phyloP scores from a whole-genome alignment of 2,113 vertebrate genomes.

The Typhlomys cinereus region DNA sequence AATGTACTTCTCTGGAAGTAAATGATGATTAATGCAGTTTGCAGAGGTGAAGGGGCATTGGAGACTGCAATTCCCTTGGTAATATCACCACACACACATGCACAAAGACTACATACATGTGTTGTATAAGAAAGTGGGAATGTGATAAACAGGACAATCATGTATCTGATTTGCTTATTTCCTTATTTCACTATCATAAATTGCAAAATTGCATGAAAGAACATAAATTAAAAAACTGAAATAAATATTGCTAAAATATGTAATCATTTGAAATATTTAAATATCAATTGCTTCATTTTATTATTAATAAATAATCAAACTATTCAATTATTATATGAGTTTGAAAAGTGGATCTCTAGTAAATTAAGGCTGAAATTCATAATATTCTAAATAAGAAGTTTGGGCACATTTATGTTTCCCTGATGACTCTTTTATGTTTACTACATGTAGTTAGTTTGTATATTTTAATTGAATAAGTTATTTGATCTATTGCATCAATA shows the following conservation, averaged over 20 bases:
- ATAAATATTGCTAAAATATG: background rate
- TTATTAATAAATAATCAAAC: background rate
- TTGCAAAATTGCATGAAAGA: background rate
- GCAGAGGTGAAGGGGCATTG: no score
- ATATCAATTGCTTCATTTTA: background rate
- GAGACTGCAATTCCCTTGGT: no score
- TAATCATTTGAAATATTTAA: background rate
- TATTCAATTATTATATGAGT: background rate
- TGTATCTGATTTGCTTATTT: background rate
- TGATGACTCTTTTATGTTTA: conserved; percentile 5
- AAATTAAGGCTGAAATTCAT: background rate
- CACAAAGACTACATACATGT: background rate
- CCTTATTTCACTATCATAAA: background rate
- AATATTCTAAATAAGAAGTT: background rate
- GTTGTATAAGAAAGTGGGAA: no score
- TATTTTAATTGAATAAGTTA: background rate
- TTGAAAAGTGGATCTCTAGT: background rate
- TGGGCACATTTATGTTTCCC: no score
- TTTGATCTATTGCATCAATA: background rate
- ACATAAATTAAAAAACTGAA: no score
- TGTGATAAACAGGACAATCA: background rate
- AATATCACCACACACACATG: background rate
- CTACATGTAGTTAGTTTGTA: background rate
- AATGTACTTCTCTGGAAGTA: no score
- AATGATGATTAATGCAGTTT: no score